Evolutionary conservation across 2,888 invertebrate genomes (phyloP), one percentile per base, ranked within the genome.

Genomic region (Drosophila heteroneura): DNA sequence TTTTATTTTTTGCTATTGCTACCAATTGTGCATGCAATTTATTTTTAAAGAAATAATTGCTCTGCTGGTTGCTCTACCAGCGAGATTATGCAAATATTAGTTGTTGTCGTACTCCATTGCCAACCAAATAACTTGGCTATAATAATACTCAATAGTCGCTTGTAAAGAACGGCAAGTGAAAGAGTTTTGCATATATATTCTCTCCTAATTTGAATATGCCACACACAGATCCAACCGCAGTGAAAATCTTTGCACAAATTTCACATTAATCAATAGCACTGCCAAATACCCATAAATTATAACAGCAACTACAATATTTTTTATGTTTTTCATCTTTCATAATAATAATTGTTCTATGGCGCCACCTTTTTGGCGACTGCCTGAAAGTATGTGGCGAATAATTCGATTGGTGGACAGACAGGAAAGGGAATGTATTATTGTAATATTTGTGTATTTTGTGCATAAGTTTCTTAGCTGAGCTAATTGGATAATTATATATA

Each of bases 11-110:
- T 60, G 41, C 82, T 81, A 89, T 89, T 88, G 83, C 87, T 89
- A 89, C 81, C 87, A 88, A 88, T 89, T 90, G 89, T 90, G 89
- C 90, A 88, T 88, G 87, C 87, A 88, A 88, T 88, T 88, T 88
- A 89, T 88, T 88, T 86, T 89, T 89, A 83, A 89, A 90, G 87
- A 88, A 88, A 88, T 88, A 88, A 88, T 88, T 88, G 87, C 87
- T 90, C 78, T 73, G 77, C 76, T 85, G 73, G 66, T 60, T 60
- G 75, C 81, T 86, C 79, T 83, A 62, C 61, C 83, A 76, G 76
- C 89, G 87, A 47, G 47, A 88, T 88, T 88, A 88, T 88, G 87
- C 89, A 88, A 88, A 88, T 88, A 90, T 88, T 86, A 89, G 82
- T 86, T 54, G 35, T 33, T 71, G 66, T 67, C 65, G 64, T 75